Evolutionary conservation across 2,113 vertebrate species (phyloP).

Genomic region (Takifugu flavidus): DNA sequence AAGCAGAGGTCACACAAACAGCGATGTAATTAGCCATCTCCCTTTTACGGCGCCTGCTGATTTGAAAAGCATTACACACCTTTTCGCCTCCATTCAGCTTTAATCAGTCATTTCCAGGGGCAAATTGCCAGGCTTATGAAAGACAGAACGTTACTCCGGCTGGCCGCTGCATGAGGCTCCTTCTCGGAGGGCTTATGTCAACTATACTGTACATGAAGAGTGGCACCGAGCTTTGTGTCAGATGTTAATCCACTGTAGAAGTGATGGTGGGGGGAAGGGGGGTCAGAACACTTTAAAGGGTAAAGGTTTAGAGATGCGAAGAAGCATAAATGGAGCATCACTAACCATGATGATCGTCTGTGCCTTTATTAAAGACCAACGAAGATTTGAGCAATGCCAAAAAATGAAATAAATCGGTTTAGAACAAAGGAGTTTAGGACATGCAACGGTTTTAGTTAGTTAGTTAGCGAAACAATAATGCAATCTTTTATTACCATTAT

Average conservation of each 20-base stretch:
- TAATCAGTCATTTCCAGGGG: slow-evolving; percentile 56
- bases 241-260: slow-evolving; percentile 21
- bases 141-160: slow-evolving; percentile 53
- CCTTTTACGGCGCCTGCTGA: slow-evolving; percentile 60
- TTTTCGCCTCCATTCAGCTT: slow-evolving; percentile 62
- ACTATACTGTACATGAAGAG: slow-evolving; percentile 20
- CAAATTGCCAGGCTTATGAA: slow-evolving; percentile 47
- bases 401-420: too few relatives aligned
- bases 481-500: neutral
- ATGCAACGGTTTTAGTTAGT: too few relatives aligned
- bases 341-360: neutral
- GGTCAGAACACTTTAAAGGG: neutral
- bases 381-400: too few relatives aligned
- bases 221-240: slow-evolving; percentile 45
- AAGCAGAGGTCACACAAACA: slow-evolving; percentile 68
- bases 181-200: slow-evolving; percentile 43
- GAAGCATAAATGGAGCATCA: neutral
- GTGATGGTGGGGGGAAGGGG: neutral
- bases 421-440: too few relatives aligned
- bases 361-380: neutral
- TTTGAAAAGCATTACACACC: slow-evolving; percentile 66
- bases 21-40: slow-evolving; percentile 63
- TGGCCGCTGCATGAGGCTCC: slow-evolving; percentile 40
- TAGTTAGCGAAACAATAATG: too few relatives aligned
- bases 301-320: neutral